A percentile compares a stretch with the other conserved stretches of the same genome.
phyloP scores from a whole-genome alignment of 2,113 vertebrate genomes.

The Trogon melanurus region DNA sequence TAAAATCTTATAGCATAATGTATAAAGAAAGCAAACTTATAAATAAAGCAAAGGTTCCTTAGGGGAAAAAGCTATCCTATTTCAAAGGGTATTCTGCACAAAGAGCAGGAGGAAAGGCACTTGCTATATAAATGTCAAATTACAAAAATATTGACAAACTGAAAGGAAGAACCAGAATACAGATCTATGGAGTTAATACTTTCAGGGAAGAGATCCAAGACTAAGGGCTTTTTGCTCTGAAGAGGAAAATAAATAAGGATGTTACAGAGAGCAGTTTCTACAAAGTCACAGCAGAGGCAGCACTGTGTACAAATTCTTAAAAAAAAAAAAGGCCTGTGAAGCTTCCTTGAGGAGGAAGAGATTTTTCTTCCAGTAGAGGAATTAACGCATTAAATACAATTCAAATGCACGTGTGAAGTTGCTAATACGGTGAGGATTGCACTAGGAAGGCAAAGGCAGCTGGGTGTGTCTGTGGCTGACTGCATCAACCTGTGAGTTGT shows the following conservation, averaged over 20 bases:
- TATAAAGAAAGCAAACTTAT: background rate
- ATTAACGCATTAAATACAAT: background rate
- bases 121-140: background rate
- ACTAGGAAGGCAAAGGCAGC: background rate
- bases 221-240: background rate
- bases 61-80: background rate
- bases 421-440: background rate
- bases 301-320: background rate
- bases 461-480: background rate
- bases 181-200: background rate
- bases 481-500: background rate
- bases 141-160: background rate
- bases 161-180: slow-evolving; percentile 1
- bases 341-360: background rate
- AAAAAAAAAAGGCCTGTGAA: background rate
- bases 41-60: slow-evolving; percentile 15
- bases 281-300: background rate
- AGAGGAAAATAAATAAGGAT: background rate
- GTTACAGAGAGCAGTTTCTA: background rate
- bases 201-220: background rate
- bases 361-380: background rate
- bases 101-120: background rate
- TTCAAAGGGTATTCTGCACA: slow-evolving; percentile 11
- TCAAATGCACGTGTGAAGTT: background rate
- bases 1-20: background rate